These are phyloP conservation scores for Chaetops frenatus DNA, from an alignment of 2,113 vertebrate genomes.

Conservation along the genomic window DNA sequence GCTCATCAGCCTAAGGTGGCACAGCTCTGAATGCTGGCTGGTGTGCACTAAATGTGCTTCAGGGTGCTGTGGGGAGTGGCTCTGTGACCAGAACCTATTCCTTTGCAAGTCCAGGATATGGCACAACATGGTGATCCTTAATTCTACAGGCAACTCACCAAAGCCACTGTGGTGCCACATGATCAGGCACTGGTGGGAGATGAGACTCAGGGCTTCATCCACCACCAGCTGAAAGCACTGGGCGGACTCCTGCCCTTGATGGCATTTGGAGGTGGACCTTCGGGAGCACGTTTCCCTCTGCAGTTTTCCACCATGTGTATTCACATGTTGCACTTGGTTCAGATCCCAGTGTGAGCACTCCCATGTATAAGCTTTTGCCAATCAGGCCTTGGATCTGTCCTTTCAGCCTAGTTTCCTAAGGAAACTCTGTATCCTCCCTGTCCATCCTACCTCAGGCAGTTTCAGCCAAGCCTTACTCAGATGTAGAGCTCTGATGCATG, in stretches of 20 bases:
- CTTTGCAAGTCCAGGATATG: neutral
- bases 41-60: neutral
- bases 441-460: neutral
- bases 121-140: neutral
- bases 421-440: neutral
- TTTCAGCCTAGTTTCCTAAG: neutral
- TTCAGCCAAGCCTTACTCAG: neutral
- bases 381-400: neutral
- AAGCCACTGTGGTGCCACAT: accelerated
- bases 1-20: neutral
- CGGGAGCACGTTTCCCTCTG: neutral
- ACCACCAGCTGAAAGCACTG: neutral
- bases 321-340: neutral
- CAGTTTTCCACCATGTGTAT: neutral
- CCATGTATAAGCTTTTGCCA: neutral
- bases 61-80: neutral
- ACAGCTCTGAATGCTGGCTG: neutral
- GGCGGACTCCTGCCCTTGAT: neutral
- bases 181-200: neutral
- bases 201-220: neutral
- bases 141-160: neutral
- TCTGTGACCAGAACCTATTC: neutral
- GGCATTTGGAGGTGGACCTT: neutral
- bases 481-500: neutral
- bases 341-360: neutral